phyloP scores from a whole-genome alignment of 2,888 invertebrate genomes.

The Cylindroiulus punctatus region DNA sequence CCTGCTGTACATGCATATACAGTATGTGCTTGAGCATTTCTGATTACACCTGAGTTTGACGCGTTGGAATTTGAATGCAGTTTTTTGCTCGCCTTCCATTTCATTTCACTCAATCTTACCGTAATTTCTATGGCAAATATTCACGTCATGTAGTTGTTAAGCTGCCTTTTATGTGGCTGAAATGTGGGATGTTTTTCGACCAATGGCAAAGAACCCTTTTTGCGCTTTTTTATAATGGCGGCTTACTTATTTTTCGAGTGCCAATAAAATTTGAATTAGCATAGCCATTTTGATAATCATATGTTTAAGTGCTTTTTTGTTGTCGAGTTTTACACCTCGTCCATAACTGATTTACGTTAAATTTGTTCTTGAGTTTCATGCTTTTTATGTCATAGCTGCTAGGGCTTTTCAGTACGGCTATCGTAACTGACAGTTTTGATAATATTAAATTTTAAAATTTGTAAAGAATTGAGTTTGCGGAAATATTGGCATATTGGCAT shows the following conservation, averaged over 20 bases:
- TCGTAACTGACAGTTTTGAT: not conserved
- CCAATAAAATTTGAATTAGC: constrained; percentile 21
- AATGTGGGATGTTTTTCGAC: not conserved
- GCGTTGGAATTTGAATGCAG: not conserved
- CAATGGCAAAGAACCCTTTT: not conserved
- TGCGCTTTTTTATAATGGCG: not conserved
- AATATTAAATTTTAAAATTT: not conserved
- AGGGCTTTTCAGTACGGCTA: not conserved
- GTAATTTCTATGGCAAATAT: not conserved
- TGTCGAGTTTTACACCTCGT: not conserved
- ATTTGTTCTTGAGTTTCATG: not conserved
- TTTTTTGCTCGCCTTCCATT: not conserved
- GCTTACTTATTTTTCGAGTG: not conserved
- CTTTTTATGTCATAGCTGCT: not conserved
- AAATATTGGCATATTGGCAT: not conserved
- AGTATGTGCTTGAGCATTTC: not conserved
- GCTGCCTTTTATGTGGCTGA: not conserved
- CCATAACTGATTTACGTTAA: constrained; percentile 27
- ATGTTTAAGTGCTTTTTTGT: constrained; percentile 15
- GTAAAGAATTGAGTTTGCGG: not conserved
- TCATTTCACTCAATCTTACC: not conserved
- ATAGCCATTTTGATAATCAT: constrained; percentile 30
- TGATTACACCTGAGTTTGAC: not conserved
- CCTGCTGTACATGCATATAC: not conserved
- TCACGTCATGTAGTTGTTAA: not conserved